Evolutionary conservation across 2,113 vertebrate genomes (phyloP), one percentile per base, ranked within the genome.

Genomic region (Antigone vipio): DNA sequence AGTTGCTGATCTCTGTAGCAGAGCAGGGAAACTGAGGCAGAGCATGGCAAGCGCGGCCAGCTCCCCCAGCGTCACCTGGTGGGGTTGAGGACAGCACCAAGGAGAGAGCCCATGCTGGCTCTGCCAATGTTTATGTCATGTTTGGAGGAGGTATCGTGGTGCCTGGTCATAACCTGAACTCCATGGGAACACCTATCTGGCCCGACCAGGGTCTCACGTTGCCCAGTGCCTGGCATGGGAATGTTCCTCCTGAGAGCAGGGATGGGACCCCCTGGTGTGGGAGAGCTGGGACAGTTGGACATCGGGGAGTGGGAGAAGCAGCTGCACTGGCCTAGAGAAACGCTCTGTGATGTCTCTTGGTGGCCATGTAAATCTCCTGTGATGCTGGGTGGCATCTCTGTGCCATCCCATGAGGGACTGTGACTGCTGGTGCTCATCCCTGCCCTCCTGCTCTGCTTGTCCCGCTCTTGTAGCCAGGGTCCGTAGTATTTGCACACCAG

Each of bases 121-220:
- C 58, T 59, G 53, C 26, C 16, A 68, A 11, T 21, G 26, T n/a
- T 42, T 47, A 9, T 19, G 7, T 26, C 12, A 1, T 13, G 6
- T 73, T 56, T 81, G 73, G 38, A 84, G 44, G 59, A 76, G 44
- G 21, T 64, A 24, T 52, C 1, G 1, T 42, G 63, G 67, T 79
- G 23, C 62, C 45, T 60, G 52, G 21, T 16, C 38, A 22, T 67
- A 56, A 60, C 56, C 19, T 71, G 34, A 88, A 5, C 42, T 55
- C 8, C 22, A 13, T 0, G 2, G 76, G 63, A 58, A 34, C 24
- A 30, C 19, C 35, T 42, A 1, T 20, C 59, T 64, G 38, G 14
- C 68, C 38, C 3, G 3, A 0, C 15, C 2, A 3, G 53, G 15
- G 32, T 49, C 35, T 62, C 1, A 1, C 2, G 0, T 16, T 55